Conservation (phyloP, 2,888 invertebrate genomes). For the Thalpophila matura region DNA sequence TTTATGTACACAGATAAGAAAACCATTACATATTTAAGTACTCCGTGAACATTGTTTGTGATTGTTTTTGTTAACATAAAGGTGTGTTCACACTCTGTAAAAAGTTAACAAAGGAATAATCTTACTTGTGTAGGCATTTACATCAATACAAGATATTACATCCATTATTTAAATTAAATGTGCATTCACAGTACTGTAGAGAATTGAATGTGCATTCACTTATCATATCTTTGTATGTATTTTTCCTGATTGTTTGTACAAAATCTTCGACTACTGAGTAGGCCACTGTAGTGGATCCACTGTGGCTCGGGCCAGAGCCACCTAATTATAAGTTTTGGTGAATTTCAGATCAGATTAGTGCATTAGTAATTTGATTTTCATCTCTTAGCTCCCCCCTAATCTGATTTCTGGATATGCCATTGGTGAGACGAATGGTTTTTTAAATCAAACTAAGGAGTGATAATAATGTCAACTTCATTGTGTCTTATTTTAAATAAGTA, state of each 20-base stretch:
- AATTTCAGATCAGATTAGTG: no score
- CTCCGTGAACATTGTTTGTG: conserved; percentile 47
- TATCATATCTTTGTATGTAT: conserved; percentile 15
- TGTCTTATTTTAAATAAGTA: neutral
- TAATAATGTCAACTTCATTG: neutral
- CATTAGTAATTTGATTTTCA: no score
- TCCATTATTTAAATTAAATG: conserved; percentile 23
- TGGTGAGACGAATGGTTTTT: neutral
- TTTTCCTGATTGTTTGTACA: conserved; percentile 15
- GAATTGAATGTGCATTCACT: conserved; percentile 4
- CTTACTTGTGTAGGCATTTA: neutral
- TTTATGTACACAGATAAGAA: conserved; percentile 52
- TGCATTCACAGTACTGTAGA: conserved; percentile 4
- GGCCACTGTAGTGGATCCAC: no score
- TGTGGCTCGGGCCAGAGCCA: no score
- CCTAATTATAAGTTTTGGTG: no score
- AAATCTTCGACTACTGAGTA: neutral
- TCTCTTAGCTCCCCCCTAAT: no score
- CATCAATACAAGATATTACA: conserved; percentile 14
- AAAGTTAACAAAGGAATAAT: conserved; percentile 18
- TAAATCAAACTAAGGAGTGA: conserved; percentile 8
- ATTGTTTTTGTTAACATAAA: conserved; percentile 35
- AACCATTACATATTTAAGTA: conserved; percentile 47
- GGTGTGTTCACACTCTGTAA: conserved; percentile 15
- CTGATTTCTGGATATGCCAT: no score